Evolutionary conservation across 2,113 vertebrate genomes (phyloP), one percentile per base, ranked within the genome.

Genomic region (Pomatorhinus ruficollis): DNA sequence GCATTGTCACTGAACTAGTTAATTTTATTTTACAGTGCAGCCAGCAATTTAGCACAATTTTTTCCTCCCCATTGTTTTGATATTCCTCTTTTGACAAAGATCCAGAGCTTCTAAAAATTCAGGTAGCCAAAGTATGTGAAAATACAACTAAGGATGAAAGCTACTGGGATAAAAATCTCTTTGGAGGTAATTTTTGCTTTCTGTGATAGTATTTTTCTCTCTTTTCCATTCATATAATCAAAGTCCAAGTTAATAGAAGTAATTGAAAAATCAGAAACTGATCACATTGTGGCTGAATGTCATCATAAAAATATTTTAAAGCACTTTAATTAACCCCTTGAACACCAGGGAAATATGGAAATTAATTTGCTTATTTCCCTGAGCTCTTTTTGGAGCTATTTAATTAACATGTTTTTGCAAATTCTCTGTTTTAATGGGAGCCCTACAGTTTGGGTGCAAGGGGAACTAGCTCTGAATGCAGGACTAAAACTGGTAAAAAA

Each of bases 251-350:
- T 79, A 72, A 79, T 8, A 83, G 15, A 76, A 92, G 22, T 76
- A 82, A 85, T 37, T 85, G 61, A 93, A 96, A 94, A 87, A 94
- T 85, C 35, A 83, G 6, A 9, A 76, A 16, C 49, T 49, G 16
- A 71, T 93, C 53, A 61, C 15, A 82, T 87, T 11, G n/a, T 23
- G 52, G 35, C 8, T 76, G 44, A 93, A 85, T 83, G 21, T 8
- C 28, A 71, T 25, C 6, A 90, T n/a, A 79, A 82, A 91, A 83
- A 75, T 60, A 76, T 83, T 76, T 60, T 61, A 71, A 85, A 93
- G 23, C 53, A 61, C 25, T 90, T 87, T 64, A 72, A 91, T 93
- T 97, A 95, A 95, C 92, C 83, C 83, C 39, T 91, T 78, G 56
- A 66, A 89, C 53, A 66, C 30, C 44, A 52, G 74, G 47, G 65